A percentile compares a stretch with the other conserved stretches of the same genome.
phyloP scores from a whole-genome alignment of 2,797 vertebrate genomes.

The Hapalemur alaotrensis region DNA sequence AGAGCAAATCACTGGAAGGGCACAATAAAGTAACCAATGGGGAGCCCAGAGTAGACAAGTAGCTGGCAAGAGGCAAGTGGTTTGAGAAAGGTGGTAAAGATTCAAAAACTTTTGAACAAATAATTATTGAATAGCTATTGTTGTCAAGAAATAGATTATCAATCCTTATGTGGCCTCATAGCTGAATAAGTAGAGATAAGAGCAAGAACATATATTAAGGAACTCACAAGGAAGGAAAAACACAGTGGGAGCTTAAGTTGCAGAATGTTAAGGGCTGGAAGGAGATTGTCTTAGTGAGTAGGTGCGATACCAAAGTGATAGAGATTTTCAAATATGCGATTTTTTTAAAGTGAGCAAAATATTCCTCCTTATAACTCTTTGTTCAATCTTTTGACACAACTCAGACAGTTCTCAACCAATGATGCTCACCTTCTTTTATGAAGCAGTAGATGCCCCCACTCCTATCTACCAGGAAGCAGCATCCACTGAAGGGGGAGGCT shows the following conservation, averaged over 20 bases:
- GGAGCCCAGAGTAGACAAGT: not conserved
- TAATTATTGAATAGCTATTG: not conserved
- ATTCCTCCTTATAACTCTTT: not conserved
- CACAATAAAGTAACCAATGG: not conserved
- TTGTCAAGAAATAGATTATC: not conserved
- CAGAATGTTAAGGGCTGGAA: not conserved
- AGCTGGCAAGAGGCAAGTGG: not conserved
- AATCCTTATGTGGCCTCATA: not conserved
- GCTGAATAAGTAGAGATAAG: not conserved
- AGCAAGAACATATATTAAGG: not conserved
- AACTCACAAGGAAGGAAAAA: not conserved
- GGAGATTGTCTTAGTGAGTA: not conserved
- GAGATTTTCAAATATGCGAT: not conserved
- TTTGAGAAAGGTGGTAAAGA: not conserved
- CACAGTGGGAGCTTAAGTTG: not conserved
- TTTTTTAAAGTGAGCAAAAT: not conserved
- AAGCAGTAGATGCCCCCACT: slow-evolving; percentile 47
- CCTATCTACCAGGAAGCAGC: not conserved
- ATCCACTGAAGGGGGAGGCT: not conserved
- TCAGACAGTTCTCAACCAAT: not conserved
- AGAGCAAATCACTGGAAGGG: not conserved
- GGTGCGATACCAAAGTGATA: not conserved
- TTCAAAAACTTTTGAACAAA: not conserved
- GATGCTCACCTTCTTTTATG: slow-evolving; percentile 10
- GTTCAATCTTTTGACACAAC: not conserved